Evolutionary conservation across 1,140 invertebrate genomes (phyloP), one percentile per base, ranked within the genome.

Genomic region (Periplaneta americana): DNA sequence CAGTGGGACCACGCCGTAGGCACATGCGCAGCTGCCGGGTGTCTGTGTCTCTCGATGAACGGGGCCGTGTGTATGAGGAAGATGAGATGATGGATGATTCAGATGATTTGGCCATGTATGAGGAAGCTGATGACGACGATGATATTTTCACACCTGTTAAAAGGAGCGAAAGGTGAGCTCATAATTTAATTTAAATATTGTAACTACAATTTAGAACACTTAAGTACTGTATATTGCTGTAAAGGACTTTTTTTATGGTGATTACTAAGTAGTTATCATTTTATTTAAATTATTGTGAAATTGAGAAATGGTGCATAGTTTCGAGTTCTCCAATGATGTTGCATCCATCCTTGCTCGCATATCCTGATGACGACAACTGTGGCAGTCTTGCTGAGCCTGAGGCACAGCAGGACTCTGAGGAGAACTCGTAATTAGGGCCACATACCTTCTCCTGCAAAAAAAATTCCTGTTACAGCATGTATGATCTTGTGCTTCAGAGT

Each of bases 21-120:
- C 80, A 80, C 17, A 74, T 80, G n/a, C 80, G 80, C 32, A 80
- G 39, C 57, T 80, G 80, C n/a, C 18, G 80, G 75, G 48, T 80
- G 17, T 35, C 57, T 34, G 80, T 80, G 32, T 80, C 80, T 3
- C 31, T 80, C 33, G 80, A 80, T 75, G 80, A 80, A 33, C 28
- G 80, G 8, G 80, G 80, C 18, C 57, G 74, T 28, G 74, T 80
- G 6, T 80, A 80, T 80, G 80, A 80, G 33, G 80, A 80, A 28
- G 80, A 84, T 79, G 85, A 85, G 81, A 87, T 87, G 86, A 84
- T 84, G 36, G 84, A 85, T 76, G 86, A 86, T 80, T 84, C 84
- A 37, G 84, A 85, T 85, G 82, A 80, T 74, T 75, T 80, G 74
- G 80, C 32, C 10, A 75, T 80, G 28, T 85, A 78, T 81, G 82